Evolutionary conservation across 2,888 invertebrate species (phyloP), one percentile per base, ranked within the genome.

Genomic region (Nemotelus nigrinus): DNA sequence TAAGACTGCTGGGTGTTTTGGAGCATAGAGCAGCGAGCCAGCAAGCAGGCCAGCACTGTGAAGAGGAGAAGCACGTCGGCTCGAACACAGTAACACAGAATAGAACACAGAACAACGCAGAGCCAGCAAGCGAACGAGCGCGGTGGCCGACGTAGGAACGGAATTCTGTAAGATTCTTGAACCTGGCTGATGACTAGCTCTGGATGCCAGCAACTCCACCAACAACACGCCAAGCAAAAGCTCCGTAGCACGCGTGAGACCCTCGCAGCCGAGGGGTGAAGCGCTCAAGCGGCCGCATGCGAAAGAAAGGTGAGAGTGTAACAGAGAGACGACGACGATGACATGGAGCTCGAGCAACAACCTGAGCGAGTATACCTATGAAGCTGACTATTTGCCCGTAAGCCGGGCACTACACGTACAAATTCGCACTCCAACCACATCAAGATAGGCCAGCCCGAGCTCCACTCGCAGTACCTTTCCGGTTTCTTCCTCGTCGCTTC

Each of bases 131-230:
- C 10, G 41, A 41, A 63, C 25, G 65, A 7, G 47, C 65, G 65
- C 44, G 43, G 45, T 4, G 47, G 47, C 65, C 44, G 25, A 44
- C 45, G 65, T 65, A 65, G 65, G 65, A 65, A 65, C 65, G 65
- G 47, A 71, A 41, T 71, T 71, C 71, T 55, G 57, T 57, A 71
- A 71, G 71, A 71, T 71, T 71, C 71, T 71, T 71, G 71, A 71
- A 71, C 71, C 55, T 53, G 53, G 71, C 71, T 39, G 71, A 71
- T 65, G 65, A 65, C 65, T 65, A 65, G 65, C 65, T 25, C 25
- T 65, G 65, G 65, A 65, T 65, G 65, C 65, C 65, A 71, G 53
- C 41, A 39, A 2, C 3, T 7, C 7, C 8, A 7, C 8, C 58
- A 45, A 68, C 47, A 47, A 6, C 57, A 72, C 4, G 60, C 71